Evolutionary conservation across 1,140 invertebrate species (phyloP).

Genomic region (Leptinotarsa defecta): DNA sequence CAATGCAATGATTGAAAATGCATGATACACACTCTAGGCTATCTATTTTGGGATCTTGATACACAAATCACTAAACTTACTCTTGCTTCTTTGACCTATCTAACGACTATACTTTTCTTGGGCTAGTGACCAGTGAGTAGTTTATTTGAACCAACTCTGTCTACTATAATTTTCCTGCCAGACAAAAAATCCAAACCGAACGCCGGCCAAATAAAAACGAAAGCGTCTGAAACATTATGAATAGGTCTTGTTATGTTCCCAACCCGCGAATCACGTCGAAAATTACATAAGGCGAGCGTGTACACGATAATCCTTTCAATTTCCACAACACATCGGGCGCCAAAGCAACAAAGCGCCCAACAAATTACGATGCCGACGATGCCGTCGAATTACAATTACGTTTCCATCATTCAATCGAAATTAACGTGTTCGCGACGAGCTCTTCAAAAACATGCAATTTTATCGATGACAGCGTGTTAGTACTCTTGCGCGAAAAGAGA

Average conservation of each 20-base stretch:
- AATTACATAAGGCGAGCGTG: neutral
- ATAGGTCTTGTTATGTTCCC: neutral
- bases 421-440: neutral
- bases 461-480: neutral
- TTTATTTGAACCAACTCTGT: too few relatives aligned
- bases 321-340: neutral
- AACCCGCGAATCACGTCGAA: neutral
- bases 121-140: too few relatives aligned
- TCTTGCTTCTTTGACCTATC: too few relatives aligned
- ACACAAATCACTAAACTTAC: too few relatives aligned
- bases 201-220: neutral
- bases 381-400: neutral
- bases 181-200: neutral
- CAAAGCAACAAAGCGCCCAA: neutral
- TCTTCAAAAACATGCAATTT: conserved; percentile 15
- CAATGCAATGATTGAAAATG: too few relatives aligned
- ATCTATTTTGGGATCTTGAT: too few relatives aligned
- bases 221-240: neutral
- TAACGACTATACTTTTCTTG: too few relatives aligned
- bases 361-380: neutral
- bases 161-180: neutral
- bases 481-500: neutral
- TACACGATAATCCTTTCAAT: neutral
- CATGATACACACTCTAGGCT: too few relatives aligned
- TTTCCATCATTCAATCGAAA: neutral